Evolutionary conservation across 1,140 invertebrate genomes (phyloP), one percentile per base, ranked within the genome.

Genomic region (Drosophila sp.): DNA sequence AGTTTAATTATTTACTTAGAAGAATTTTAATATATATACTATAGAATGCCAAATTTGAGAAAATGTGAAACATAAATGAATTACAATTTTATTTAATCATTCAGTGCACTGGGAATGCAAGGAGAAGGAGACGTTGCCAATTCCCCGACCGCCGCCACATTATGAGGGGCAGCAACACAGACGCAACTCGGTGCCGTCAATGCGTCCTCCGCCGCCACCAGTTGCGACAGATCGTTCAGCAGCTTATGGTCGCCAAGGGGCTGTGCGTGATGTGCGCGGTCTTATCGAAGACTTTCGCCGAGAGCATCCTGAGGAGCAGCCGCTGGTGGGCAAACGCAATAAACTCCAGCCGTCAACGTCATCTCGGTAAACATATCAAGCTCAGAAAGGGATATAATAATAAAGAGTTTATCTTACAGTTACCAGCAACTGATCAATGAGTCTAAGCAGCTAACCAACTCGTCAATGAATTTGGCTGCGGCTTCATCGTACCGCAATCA

Each of bases 31-130:
- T n/a, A n/a, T n/a, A n/a, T n/a, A n/a, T n/a, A n/a, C n/a, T n/a
- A n/a, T n/a, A n/a, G n/a, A n/a, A n/a, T n/a, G n/a, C n/a, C n/a
- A n/a, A n/a, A n/a, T n/a, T n/a, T n/a, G n/a, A n/a, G n/a, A n/a
- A n/a, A n/a, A n/a, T n/a, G n/a, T 48, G 1, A 4, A 21, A 9
- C 11, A 4, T 34, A 2, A 8, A 63, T 13, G 0, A 38, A 38
- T 29, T 13, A 7, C 36, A 6, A 11, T 48, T 27, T 32, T 34
- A n/a, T 14, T 16, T 0, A 1, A 3, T 43, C 16, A n/a, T 16
- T 0, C 14, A 86, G 82, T 7, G 43, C 38, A 0, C 11, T 86
- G 50, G 65, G 63, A 13, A 8, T 87, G 34, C 64, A 32, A 32
- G 16, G 50, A 65, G 0, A 53, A 41, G 8, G 9, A 21, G 2